These are phyloP conservation scores for Steatocranus sp. DNA, from an alignment of 2,797 vertebrate genomes.

Conservation along the genomic window DNA sequence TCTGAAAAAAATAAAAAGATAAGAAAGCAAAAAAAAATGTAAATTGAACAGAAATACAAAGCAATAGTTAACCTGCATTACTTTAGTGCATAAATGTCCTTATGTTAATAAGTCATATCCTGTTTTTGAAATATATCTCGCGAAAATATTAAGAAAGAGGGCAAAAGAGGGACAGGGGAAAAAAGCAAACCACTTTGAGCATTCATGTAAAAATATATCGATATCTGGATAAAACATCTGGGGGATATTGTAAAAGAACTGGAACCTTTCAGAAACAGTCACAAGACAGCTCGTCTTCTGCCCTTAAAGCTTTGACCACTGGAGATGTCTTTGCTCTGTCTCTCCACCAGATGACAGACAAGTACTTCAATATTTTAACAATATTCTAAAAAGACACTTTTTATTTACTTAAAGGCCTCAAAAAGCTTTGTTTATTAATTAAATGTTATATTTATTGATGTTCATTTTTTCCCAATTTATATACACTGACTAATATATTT, in stretches of 20 bases:
- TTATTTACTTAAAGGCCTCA: neutral
- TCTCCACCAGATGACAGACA: slow-evolving; percentile 63
- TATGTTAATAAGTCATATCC: slow-evolving; percentile 55
- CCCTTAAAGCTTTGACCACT: neutral
- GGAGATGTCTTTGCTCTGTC: slow-evolving; percentile 18
- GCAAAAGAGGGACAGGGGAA: neutral
- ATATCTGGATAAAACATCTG: slow-evolving; percentile 36
- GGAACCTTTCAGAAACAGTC: slow-evolving; percentile 14
- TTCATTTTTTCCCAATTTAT: neutral
- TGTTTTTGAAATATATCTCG: slow-evolving; percentile 50
- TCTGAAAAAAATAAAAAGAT: neutral
- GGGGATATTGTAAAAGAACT: slow-evolving; percentile 19
- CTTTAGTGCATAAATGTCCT: slow-evolving; percentile 76
- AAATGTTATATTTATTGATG: neutral
- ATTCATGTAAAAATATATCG: slow-evolving; percentile 38
- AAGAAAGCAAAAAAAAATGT: slow-evolving; percentile 19
- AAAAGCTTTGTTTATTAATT: neutral
- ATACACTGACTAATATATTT: neutral
- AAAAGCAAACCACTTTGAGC: slow-evolving; percentile 33
- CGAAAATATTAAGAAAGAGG: slow-evolving; percentile 8
- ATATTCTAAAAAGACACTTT: neutral
- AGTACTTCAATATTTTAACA: neutral
- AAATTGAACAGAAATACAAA: slow-evolving; percentile 49
- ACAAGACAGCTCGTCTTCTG: neutral
- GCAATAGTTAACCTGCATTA: slow-evolving; percentile 57